Conservation (phyloP, 2,113 vertebrate genomes). For the Neomonachus schauinslandi region DNA sequence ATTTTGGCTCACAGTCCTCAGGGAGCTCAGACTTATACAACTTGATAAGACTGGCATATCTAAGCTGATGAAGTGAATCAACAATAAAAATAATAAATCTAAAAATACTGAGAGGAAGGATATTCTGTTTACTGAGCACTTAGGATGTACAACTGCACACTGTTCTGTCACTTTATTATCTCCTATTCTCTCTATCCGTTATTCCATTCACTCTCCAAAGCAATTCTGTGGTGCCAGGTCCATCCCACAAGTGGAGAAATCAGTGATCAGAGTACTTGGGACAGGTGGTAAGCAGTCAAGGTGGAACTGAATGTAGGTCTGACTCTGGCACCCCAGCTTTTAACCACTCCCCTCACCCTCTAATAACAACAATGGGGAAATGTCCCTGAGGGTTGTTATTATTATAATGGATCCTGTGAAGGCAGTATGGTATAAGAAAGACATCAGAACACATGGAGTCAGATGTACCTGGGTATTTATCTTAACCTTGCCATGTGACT, state of each 20-base stretch:
- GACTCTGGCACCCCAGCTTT: background rate
- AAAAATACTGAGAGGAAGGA: background rate
- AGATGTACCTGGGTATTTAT: background rate
- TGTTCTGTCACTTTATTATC: background rate
- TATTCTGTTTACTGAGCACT: background rate
- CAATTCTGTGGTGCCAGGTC: background rate
- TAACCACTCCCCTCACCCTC: too few relatives aligned
- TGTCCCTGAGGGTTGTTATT: background rate
- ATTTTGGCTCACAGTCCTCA: background rate
- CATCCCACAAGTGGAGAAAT: background rate
- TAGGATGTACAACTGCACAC: rapidly evolving
- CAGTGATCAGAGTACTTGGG: background rate
- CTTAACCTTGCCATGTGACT: too few relatives aligned
- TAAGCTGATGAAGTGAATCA: background rate
- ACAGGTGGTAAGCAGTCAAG: background rate
- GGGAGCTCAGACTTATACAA: background rate
- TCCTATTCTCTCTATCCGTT: background rate
- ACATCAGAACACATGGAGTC: background rate
- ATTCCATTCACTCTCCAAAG: background rate
- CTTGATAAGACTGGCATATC: background rate
- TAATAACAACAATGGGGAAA: background rate
- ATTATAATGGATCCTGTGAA: background rate
- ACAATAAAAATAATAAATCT: background rate
- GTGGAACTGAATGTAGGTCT: background rate
- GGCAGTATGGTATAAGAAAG: background rate